Base-by-base conservation (phyloP, 2,113 vertebrate genomes). In the Raphicerus campestris region DNA sequence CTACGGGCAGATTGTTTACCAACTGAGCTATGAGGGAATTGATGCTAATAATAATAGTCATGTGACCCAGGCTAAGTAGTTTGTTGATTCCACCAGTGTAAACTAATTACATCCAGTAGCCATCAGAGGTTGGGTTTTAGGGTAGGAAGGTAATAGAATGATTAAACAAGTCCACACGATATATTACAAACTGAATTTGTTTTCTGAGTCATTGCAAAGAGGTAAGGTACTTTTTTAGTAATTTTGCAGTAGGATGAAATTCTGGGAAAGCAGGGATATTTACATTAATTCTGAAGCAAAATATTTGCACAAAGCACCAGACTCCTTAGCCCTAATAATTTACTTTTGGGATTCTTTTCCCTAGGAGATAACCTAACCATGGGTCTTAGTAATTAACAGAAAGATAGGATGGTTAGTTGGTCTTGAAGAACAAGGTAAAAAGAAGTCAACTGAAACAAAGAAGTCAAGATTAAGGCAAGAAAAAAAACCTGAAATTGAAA, bases 171-270 rank as follows among this genome's bases (percentile, higher is more conserved):
- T 90, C 10, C 4, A 39, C 0, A 47, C 20, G 2, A 35, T 75
- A 49, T 14, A 30, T 75, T 80, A 16, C 63, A 86, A 94, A 35
- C 8, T 66, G 35, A 91, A 84, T 89, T 88, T 91, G 19, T 77
- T 28, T 91, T 88, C 90, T 78, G 28, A 95, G 20, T 81, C 49
- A 93, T 87, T 93, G 58, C 80, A 93, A 95, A 90, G 63, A 53
- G 85, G 5, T 63, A 73, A 81, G 7, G 6, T 49, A 61, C 15
- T 7, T 91, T 73, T 92, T 84, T 87, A 89, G 53, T 91, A 63
- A 60, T 94, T 73, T 81, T 82, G 39, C 15, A 78, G 4, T 85
- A 60, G 32, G 19, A 7, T 55, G n/a, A 19, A 35, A 42, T 51
- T 89, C 75, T 91, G 39, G 28, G 49, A 80, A 70, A 85, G 60